These are phyloP conservation scores for Sclerurus mexicanus DNA, from an alignment of 2,113 vertebrate genomes.

Conservation along the genomic window DNA sequence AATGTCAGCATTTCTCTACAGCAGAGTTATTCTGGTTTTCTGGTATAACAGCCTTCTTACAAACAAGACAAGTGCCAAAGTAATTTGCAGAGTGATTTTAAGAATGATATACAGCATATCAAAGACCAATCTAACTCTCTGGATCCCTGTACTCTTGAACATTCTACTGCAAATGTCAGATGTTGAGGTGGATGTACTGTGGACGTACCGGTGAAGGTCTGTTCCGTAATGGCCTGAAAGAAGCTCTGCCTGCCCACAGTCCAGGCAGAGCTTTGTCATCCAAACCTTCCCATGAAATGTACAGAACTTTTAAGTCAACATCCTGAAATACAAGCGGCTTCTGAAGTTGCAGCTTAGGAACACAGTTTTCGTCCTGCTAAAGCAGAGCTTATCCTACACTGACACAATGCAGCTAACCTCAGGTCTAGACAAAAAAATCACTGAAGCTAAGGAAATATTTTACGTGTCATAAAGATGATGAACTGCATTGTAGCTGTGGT, in stretches of 20 bases:
- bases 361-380: not conserved
- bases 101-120: not conserved
- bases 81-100: not conserved
- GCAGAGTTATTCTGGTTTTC: not conserved
- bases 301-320: not conserved
- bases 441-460: constrained; percentile 2
- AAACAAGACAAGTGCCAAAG: not conserved
- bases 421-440: not conserved
- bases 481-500: not conserved
- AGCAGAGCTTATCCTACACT: fast-evolving
- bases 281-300: not conserved
- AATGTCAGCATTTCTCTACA: not conserved
- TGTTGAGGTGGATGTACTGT: not conserved
- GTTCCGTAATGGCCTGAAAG: not conserved
- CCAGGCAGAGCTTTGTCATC: not conserved
- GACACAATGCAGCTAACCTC: not conserved
- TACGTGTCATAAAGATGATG: not conserved
- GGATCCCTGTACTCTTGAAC: not conserved
- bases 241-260: not conserved
- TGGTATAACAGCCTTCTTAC: not conserved
- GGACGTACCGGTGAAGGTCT: not conserved
- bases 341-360: not conserved
- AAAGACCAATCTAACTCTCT: not conserved
- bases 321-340: not conserved
- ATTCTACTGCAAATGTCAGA: not conserved